Percentiles rank a stretch among this genome's conserved stretches.
These are phyloP conservation scores for Charanyca ferruginea DNA, from an alignment of 2,888 invertebrate genomes.

Conservation along the genomic window DNA sequence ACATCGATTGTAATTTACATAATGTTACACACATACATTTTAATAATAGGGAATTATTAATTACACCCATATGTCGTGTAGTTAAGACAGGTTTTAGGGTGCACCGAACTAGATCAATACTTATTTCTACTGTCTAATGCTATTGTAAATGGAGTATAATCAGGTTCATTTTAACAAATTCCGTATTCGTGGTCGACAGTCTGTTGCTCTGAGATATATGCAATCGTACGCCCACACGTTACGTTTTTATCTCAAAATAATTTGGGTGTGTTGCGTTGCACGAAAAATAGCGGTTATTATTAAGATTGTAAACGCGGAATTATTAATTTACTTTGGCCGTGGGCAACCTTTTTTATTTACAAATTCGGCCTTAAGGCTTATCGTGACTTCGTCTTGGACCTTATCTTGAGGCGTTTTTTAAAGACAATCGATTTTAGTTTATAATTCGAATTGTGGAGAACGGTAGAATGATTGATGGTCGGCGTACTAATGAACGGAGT, in stretches of 20 bases:
- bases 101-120: no score
- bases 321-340: conserved; percentile 75
- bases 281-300: conserved; percentile 72
- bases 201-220: conserved; percentile 56
- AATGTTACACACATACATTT: no score
- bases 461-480: conserved; percentile 63
- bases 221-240: conserved; percentile 69
- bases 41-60: no score
- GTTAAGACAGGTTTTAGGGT: no score
- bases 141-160: no score
- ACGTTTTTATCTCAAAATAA: conserved; percentile 71
- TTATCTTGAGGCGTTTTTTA: conserved; percentile 66
- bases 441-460: conserved; percentile 52
- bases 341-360: conserved; percentile 69
- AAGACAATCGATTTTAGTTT: conserved; percentile 59
- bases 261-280: conserved; percentile 62
- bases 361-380: conserved; percentile 68
- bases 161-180: not conserved
- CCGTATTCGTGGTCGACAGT: conserved; percentile 26
- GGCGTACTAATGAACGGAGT: conserved; percentile 43
- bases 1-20: no score
- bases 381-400: conserved; percentile 71
- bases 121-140: not conserved
- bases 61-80: no score
- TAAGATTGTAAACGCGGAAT: conserved; percentile 71